These are phyloP conservation scores for Ranitomeya imitator DNA, from an alignment of 2,113 vertebrate genomes.

Conservation along the genomic window DNA sequence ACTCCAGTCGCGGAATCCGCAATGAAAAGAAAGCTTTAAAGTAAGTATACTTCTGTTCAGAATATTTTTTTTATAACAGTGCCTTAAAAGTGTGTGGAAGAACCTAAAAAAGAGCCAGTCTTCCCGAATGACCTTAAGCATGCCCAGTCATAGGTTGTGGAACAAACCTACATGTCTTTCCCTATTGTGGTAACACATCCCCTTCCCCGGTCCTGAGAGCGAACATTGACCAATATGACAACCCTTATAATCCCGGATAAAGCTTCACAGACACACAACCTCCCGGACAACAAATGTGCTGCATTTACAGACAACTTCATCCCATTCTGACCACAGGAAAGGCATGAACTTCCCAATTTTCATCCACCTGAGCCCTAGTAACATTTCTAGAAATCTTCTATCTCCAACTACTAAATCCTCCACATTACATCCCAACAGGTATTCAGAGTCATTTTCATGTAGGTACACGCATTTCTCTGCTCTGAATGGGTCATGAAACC, in stretches of 20 bases:
- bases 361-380: neutral
- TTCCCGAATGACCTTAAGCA: neutral
- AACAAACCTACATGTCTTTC: conserved; percentile 43
- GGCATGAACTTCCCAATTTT: neutral
- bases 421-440: neutral
- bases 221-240: neutral
- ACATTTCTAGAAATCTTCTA: neutral
- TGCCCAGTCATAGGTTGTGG: conserved; percentile 8
- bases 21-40: conserved; percentile 98
- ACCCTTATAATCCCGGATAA: neutral
- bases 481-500: neutral
- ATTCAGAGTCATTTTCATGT: neutral
- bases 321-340: neutral
- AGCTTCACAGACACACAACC: neutral
- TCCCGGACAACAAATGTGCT: neutral
- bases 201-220: neutral
- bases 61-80: conserved; percentile 4
- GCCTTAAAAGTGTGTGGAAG: neutral
- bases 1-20: conserved; percentile 89
- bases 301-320: neutral
- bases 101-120: conserved; percentile 11
- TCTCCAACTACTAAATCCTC: neutral
- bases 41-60: conserved; percentile 80
- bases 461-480: neutral
- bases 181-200: conserved; percentile 34